Conservation (phyloP, 1,140 invertebrate genomes). For the Chymomyza costata region DNA sequence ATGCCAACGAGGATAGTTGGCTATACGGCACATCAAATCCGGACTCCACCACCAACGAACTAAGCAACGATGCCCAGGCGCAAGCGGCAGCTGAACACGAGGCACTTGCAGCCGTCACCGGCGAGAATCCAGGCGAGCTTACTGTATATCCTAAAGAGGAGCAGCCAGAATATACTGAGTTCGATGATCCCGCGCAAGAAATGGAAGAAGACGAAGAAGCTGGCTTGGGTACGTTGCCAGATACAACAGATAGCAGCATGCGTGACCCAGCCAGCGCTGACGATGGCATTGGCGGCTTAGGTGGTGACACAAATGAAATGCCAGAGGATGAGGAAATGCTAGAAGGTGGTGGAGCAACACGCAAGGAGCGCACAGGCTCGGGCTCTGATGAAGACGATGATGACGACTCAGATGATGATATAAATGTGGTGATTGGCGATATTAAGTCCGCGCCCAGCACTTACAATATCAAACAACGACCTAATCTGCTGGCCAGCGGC, state of each 20-base stretch:
- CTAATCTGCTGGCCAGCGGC: constrained; percentile 77
- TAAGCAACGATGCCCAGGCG: constrained; percentile 41
- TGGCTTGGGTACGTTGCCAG: constrained; percentile 37
- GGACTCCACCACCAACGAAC: constrained; percentile 71
- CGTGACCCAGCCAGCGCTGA: constrained; percentile 5
- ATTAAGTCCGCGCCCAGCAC: constrained; percentile 82
- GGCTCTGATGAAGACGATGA: constrained; percentile 74
- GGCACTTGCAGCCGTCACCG: constrained; percentile 71
- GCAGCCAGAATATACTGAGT: constrained; percentile 47
- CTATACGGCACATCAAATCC: constrained; percentile 81
- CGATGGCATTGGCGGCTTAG: constrained; percentile 8
- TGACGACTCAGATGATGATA: constrained; percentile 87
- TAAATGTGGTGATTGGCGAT: constrained; percentile 90
- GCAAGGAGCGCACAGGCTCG: constrained; percentile 42
- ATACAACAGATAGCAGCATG: constrained; percentile 46
- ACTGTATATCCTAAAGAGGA: constrained; percentile 48
- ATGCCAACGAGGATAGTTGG: constrained; percentile 85
- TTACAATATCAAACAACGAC: constrained; percentile 78
- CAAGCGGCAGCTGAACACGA: constrained; percentile 43
- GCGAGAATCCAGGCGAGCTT: constrained; percentile 31
- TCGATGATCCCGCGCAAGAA: constrained; percentile 69
- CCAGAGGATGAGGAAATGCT: constrained; percentile 39
- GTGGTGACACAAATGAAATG: constrained; percentile 7
- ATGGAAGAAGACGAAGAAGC: constrained; percentile 73
- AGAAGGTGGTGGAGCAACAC: constrained; percentile 43